A percentile compares a stretch with the other conserved stretches of the same genome.
These are phyloP conservation scores for Sitta europaea DNA, from an alignment of 2,113 vertebrate species.

Conservation along the genomic window DNA sequence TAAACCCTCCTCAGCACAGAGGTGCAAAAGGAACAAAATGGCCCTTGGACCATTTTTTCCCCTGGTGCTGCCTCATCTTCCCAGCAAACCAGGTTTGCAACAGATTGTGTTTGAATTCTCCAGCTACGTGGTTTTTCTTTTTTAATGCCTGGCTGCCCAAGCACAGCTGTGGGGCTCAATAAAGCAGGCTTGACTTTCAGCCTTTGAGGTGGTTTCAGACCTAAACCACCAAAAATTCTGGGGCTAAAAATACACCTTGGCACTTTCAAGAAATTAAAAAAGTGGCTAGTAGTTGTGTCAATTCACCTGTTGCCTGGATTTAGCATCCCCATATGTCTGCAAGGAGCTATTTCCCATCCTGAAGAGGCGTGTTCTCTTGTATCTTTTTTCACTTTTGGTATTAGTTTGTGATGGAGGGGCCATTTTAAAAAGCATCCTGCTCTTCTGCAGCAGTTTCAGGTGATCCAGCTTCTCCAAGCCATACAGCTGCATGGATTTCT, in stretches of 20 bases:
- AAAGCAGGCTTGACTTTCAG: neutral
- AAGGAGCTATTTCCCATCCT: neutral
- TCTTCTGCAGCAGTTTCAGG: neutral
- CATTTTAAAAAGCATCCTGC: neutral
- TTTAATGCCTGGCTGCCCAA: neutral
- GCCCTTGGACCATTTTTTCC: neutral
- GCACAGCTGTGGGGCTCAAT: neutral
- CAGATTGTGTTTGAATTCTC: neutral
- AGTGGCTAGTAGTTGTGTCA: neutral
- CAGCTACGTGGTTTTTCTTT: neutral
- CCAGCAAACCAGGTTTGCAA: neutral
- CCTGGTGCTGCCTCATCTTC: neutral
- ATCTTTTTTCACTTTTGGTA: neutral
- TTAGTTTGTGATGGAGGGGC: neutral
- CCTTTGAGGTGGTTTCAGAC: neutral
- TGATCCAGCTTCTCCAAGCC: neutral
- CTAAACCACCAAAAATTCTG: neutral
- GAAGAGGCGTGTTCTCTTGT: fast-evolving
- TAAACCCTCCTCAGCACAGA: neutral
- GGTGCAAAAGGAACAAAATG: neutral
- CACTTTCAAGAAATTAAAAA: constrained; percentile 8
- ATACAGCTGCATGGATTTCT: neutral
- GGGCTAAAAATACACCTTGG: neutral
- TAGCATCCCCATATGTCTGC: neutral
- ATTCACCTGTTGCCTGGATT: neutral